These are phyloP conservation scores for Pelecanus crispus DNA, from an alignment of 2,113 vertebrate genomes.

Conservation along the genomic window DNA sequence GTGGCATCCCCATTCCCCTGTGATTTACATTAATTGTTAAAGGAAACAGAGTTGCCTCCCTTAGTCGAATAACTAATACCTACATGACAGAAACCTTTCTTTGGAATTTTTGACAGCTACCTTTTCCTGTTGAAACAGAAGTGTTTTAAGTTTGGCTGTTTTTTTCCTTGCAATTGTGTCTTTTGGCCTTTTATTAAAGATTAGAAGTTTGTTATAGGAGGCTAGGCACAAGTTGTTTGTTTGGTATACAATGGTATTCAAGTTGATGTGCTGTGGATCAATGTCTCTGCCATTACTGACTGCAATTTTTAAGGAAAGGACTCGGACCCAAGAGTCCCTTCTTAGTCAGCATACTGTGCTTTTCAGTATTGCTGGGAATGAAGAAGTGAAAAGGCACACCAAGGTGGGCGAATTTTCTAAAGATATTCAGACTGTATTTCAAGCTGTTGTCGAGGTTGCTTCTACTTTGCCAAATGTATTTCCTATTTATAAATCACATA, in stretches of 20 bases:
- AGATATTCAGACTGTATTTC: background rate
- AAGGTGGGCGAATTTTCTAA: background rate
- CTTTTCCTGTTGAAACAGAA: background rate
- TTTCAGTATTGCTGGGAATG: background rate
- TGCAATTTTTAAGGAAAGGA: background rate
- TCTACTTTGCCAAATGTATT: background rate
- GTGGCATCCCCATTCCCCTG: background rate
- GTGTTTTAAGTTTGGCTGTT: background rate
- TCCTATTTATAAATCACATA: background rate
- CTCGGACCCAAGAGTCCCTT: background rate
- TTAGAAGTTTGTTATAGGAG: background rate
- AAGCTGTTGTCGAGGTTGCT: background rate
- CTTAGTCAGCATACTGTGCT: background rate
- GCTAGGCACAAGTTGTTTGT: background rate
- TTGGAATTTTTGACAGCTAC: background rate
- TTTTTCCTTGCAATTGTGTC: background rate
- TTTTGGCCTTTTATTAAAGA: background rate
- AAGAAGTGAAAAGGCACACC: background rate
- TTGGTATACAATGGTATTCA: background rate
- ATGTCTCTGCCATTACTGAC: background rate
- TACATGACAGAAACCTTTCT: background rate
- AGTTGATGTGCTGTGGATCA: background rate
- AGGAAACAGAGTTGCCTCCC: background rate
- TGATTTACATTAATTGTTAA: background rate
- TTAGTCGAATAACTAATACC: background rate